A percentile compares a stretch with the other conserved stretches of the same genome.
phyloP scores from a whole-genome alignment of 2,888 invertebrate species.

The Busseola fusca region DNA sequence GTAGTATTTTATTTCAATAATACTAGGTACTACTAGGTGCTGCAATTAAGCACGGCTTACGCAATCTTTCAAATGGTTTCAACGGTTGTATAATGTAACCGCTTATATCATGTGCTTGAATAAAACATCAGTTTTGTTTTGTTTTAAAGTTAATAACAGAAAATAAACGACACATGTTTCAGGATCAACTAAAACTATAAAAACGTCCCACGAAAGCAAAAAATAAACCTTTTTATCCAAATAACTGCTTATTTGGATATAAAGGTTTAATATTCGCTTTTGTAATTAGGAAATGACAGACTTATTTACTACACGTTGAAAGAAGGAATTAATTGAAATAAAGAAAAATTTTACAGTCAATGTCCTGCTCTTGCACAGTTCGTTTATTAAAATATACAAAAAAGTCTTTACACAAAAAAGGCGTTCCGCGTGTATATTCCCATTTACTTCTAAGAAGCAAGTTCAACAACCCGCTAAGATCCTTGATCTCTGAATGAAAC shows the following conservation, averaged over 20 bases:
- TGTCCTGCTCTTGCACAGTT: background rate
- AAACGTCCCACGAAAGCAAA: background rate
- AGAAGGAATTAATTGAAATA: constrained; percentile 4
- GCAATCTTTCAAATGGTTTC: constrained; percentile 29
- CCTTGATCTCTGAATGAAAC: constrained; percentile 59
- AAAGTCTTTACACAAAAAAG: constrained; percentile 44
- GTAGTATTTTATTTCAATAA: background rate
- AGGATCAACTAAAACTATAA: constrained; percentile 7
- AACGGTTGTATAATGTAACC: background rate
- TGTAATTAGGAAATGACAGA: constrained; percentile 2
- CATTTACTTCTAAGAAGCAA: constrained; percentile 55
- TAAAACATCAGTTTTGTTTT: background rate
- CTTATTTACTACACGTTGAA: background rate
- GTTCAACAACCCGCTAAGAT: constrained; percentile 57
- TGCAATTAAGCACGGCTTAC: constrained; percentile 13
- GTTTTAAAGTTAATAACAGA: background rate
- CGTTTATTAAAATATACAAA: constrained; percentile 21
- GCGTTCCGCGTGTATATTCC: constrained; percentile 40
- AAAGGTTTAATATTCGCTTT: too few relatives aligned
- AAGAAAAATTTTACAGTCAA: background rate
- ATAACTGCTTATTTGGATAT: background rate
- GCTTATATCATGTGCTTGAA: background rate
- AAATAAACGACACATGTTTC: background rate
- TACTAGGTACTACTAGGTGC: background rate
- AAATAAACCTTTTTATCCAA: background rate